Base-by-base conservation (phyloP, 2,113 vertebrate genomes). In the Asarcornis scutulata region DNA sequence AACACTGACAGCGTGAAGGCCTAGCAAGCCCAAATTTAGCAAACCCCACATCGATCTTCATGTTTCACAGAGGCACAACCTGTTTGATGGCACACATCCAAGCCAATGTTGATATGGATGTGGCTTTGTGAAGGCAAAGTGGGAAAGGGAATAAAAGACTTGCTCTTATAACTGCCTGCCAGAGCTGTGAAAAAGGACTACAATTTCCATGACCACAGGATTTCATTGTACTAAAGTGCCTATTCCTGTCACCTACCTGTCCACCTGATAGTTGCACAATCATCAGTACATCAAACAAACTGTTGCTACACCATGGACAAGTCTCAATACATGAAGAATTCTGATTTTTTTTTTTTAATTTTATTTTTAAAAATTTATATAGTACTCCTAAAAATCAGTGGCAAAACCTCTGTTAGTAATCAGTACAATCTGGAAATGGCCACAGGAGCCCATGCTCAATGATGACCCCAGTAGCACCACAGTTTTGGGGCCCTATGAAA, bases 121-220 rank as follows among this genome's bases (percentile, higher is more conserved):
- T 17, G 31, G 68, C 76, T 95, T 93, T 90, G 88, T 50, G 68
- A 96, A 92, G 88, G 90, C 12, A 22, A 62, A 77, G 78, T 83
- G 86, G 73, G 46, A 92, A 67, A 95, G 58, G 36, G 62, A 94
- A 23, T 62, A 66, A 60, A 55, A 81, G 38, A 58, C 38, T 93
- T 96, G 91, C 88, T 95, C 92, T 96, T 96, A 78, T 88, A 94
- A 91, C 93, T 91, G 72, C 94, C 91, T 93, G 26, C 34, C 21
- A 93, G n/a, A 89, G 81, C 29, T 36, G 71, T 17, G 14, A 72
- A 94, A 85, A 38, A 79, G 20, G 36, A 67, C 71, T 66, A 60
- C 17, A 71, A 53, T 71, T 90, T 88, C 93, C 75, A 88, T 52
- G 64, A 83, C 76, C 83, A 82, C 64, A 60, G 29, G 42, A 75